Conservation (phyloP, 2,113 vertebrate genomes). For the Sturnira hondurensis region DNA sequence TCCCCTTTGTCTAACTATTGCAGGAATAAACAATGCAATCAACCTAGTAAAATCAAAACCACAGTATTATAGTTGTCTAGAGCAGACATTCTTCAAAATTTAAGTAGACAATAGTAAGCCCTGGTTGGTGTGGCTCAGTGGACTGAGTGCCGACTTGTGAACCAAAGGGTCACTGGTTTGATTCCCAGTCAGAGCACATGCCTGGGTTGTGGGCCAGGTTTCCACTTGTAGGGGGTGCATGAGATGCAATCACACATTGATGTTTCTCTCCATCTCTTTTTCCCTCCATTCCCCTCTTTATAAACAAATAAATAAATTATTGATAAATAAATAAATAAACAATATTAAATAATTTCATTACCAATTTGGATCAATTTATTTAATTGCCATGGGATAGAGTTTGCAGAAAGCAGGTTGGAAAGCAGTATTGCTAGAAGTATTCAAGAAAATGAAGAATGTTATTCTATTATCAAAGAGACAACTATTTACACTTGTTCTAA, state of each 20-base stretch:
- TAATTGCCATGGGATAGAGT: not conserved
- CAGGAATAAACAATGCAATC: not conserved
- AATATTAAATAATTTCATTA: not conserved
- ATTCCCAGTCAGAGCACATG: no score
- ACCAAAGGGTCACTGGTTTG: no score
- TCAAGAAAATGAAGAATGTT: not conserved
- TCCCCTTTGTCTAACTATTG: not conserved
- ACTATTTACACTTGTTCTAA: not conserved
- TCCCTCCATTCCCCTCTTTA: no score
- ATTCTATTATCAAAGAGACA: not conserved
- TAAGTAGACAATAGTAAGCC: not conserved
- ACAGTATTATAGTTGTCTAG: not conserved
- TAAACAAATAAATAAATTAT: no score
- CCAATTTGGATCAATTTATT: not conserved
- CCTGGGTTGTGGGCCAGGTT: no score
- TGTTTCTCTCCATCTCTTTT: no score
- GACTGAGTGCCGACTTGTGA: no score
- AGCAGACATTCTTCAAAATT: not conserved
- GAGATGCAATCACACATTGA: no score
- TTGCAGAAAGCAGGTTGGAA: not conserved
- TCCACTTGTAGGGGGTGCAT: no score
- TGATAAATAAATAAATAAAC: no score
- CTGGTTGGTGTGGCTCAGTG: no score
- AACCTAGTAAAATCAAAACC: not conserved
- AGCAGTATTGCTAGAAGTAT: not conserved